These are phyloP conservation scores for Crenuchus spilurus DNA, from an alignment of 2,797 vertebrate species.

Conservation along the genomic window DNA sequence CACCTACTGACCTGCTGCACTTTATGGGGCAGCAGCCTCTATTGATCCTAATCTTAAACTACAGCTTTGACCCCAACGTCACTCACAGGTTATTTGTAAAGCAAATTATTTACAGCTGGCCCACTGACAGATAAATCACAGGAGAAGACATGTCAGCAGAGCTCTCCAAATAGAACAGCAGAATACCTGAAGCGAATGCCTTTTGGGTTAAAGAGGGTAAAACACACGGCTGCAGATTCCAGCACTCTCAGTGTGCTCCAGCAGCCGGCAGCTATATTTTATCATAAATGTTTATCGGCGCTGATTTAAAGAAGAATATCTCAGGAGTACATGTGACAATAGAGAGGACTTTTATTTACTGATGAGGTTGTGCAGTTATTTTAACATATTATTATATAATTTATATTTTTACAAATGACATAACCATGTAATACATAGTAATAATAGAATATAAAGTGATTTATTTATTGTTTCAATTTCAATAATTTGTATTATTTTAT, in stretches of 20 bases:
- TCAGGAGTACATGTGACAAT: background rate
- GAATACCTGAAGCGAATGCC: slow-evolving; percentile 71
- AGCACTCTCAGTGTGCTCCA: slow-evolving; percentile 47
- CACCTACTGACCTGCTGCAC: slow-evolving; percentile 27
- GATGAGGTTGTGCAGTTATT: too few species aligned
- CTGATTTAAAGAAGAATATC: background rate
- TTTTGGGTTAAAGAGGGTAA: slow-evolving; percentile 65
- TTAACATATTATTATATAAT: too few species aligned
- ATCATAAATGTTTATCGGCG: slow-evolving; percentile 22
- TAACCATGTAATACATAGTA: too few species aligned
- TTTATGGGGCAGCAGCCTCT: slow-evolving; percentile 16
- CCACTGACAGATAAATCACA: slow-evolving; percentile 73
- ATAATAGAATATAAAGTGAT: too few species aligned
- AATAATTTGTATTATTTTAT: too few species aligned
- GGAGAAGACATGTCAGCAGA: slow-evolving; percentile 72
- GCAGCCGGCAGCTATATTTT: background rate
- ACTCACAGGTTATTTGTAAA: slow-evolving; percentile 72
- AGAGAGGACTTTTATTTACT: background rate
- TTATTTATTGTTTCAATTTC: too few species aligned
- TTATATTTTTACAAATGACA: too few species aligned
- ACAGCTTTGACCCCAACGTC: slow-evolving; percentile 58
- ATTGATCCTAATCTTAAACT: slow-evolving; percentile 56
- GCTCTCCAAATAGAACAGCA: slow-evolving; percentile 72
- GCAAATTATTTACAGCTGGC: slow-evolving; percentile 66
- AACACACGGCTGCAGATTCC: slow-evolving; percentile 56